These are phyloP conservation scores for Labeo rohita DNA, from an alignment of 2,113 vertebrate genomes.

Conservation along the genomic window DNA sequence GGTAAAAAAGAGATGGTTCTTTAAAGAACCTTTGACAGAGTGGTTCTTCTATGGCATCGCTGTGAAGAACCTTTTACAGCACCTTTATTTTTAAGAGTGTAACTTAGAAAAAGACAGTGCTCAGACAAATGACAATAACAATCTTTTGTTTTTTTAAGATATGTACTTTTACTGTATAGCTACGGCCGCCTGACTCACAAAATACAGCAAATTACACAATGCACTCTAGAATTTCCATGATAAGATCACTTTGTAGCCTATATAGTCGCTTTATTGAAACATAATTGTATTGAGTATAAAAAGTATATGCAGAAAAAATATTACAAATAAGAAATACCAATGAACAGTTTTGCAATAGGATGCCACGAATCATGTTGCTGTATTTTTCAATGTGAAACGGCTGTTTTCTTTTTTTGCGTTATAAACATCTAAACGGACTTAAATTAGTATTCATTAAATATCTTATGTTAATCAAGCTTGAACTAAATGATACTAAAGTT, in stretches of 20 bases:
- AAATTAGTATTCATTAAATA: background rate
- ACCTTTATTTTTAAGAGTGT: no score
- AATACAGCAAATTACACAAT: background rate
- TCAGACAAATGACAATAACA: background rate
- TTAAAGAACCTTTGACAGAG: no score
- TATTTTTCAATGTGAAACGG: background rate
- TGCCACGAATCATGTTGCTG: background rate
- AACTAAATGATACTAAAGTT: background rate
- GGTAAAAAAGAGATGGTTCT: no score
- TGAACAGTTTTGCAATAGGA: background rate
- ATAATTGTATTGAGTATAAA: background rate
- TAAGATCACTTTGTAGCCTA: background rate
- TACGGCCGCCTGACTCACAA: background rate
- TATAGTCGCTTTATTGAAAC: background rate
- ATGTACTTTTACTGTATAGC: background rate
- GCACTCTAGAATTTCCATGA: background rate
- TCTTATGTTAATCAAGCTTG: background rate
- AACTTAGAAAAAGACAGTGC: no score
- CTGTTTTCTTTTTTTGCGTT: background rate
- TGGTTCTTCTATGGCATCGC: no score
- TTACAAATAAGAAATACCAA: background rate
- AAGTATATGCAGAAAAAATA: background rate
- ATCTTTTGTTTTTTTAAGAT: background rate
- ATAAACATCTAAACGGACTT: background rate
- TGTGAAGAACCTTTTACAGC: no score